Evolutionary conservation across 2,113 vertebrate genomes (phyloP), one percentile per base, ranked within the genome.

Genomic region (Andinoacara biseriatus): DNA sequence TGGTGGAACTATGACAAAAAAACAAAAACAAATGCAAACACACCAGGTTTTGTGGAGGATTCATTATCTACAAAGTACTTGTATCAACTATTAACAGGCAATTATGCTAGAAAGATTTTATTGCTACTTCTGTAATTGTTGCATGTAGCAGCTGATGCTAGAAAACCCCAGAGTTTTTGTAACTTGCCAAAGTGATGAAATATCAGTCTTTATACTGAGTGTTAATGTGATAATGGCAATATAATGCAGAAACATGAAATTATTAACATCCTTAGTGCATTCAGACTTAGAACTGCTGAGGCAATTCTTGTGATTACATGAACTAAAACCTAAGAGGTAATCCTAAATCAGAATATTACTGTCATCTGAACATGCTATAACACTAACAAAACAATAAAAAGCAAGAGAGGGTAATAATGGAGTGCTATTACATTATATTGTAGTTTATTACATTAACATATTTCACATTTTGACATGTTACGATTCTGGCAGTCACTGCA

Each of bases 121-220:
- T 90, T 90, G 91, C 91, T 91, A 20, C 85, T 83, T 87, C 17
- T 18, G 46, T 22, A 59, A 67, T 17, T 75, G 63, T 81, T 84
- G 80, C 78, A 63, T 63, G 52, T 74, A 85, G 74, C 80, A 76
- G 74, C 78, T 82, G 80, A 77, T 57, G 57, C 46, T 79, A 56
- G 35, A 72, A 72, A 77, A 52, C 74, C 20, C 38, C 38, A 74
- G 62, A 58, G 3, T 10, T 22, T 22, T 35, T 33, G 8, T 35
- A 38, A 74, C 63, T 49, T 38, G 58, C 77, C 54, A 74, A 59
- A 77, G 54, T 77, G 35, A 76, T 79, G 11, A 74, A 78, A 81
- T 62, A 54, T 54, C 46, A 72, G 38, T 40, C 20, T 72, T 31
- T 72, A 46, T 59, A 54, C 46, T 49, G 31, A 67, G 54, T 58